Evolutionary conservation across 2,113 vertebrate genomes (phyloP), one percentile per base, ranked within the genome.

Genomic region (Macrotus californicus): DNA sequence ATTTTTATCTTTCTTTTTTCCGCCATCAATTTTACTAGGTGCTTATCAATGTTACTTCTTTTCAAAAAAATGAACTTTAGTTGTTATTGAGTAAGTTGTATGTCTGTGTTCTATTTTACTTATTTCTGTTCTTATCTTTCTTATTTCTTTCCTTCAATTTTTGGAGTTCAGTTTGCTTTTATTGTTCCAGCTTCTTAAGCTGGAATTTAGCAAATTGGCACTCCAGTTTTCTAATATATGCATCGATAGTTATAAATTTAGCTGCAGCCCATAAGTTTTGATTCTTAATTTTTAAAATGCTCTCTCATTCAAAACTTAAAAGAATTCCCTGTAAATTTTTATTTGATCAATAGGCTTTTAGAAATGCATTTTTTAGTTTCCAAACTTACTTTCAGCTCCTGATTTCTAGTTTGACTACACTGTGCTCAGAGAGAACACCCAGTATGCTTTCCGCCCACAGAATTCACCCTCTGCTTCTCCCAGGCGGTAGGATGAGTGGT

Each of bases 241-340:
- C 43, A 54, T 52, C 76, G 82, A 19, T 66, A 77, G 10, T 67
- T 90, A 69, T 14, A 90, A 86, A 77, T 59, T 52, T 86, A 26
- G 50, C 9, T 52, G 7, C 10, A 61, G 36, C 22, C n/a, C 36
- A 54, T 26, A 61, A 88, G 24, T 56, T 96, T 84, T 67, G 26
- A 36, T 59, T 73, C 50, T 48, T 48, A 54, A 36, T 41, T 70
- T 82, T 36, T 11, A 50, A 75, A 48, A 22, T 67, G 46, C 39
- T 59, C 26, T 21, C 39, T 59, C 39, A 94, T n/a, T 82, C 26
- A 24, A 39, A 77, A 90, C 64, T 77, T 46, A 22, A 19, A 93
- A 87, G 24, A 77, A 64, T 66, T 48, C 12, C 15, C 59, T 82
- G 9, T 69, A 19, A 52, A 34, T 46, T 70, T 61, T 18, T 36